Percentiles rank a stretch among this genome's conserved stretches.
Evolutionary conservation across 2,888 invertebrate species (phyloP).

Genomic region (Platerodrilus igneus): DNA sequence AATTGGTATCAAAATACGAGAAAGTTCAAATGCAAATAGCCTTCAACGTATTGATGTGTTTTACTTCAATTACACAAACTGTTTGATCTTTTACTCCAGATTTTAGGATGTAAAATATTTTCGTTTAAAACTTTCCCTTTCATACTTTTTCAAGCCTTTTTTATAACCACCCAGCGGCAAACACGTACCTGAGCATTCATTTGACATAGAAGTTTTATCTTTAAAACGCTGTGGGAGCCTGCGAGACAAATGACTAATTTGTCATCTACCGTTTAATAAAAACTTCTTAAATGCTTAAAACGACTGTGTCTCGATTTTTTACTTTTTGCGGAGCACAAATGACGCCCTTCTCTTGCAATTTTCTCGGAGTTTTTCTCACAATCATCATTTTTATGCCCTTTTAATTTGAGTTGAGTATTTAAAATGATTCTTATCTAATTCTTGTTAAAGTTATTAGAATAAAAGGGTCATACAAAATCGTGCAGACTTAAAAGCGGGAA

Average conservation of each 20-base stretch:
- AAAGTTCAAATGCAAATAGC: no score
- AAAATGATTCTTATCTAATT: constrained; percentile 8
- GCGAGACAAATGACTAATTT: constrained; percentile 34
- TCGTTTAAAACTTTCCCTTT: constrained; percentile 17
- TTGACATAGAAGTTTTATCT: constrained; percentile 39
- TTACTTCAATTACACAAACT: no score
- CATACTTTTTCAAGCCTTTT: constrained; percentile 20
- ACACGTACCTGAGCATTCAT: constrained; percentile 39
- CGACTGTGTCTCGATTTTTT: constrained; percentile 20
- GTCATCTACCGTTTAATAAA: constrained; percentile 32
- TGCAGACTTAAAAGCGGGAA: constrained; percentile 8
- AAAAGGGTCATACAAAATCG: constrained; percentile 8
- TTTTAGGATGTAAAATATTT: no score
- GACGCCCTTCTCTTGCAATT: constrained; percentile 5
- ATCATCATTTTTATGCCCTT: no score
- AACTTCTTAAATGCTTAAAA: constrained; percentile 29
- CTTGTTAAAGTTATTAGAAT: constrained; percentile 8
- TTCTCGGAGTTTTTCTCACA: no score
- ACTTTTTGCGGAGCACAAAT: constrained; percentile 13
- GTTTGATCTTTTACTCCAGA: no score
- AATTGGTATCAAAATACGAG: no score
- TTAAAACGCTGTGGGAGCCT: constrained; percentile 31
- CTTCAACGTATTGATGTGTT: no score
- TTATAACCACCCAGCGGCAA: constrained; percentile 34
- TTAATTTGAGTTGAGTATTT: constrained; percentile 7